phyloP scores from a whole-genome alignment of 2,888 invertebrate species.

The Cosmia trapezina region DNA sequence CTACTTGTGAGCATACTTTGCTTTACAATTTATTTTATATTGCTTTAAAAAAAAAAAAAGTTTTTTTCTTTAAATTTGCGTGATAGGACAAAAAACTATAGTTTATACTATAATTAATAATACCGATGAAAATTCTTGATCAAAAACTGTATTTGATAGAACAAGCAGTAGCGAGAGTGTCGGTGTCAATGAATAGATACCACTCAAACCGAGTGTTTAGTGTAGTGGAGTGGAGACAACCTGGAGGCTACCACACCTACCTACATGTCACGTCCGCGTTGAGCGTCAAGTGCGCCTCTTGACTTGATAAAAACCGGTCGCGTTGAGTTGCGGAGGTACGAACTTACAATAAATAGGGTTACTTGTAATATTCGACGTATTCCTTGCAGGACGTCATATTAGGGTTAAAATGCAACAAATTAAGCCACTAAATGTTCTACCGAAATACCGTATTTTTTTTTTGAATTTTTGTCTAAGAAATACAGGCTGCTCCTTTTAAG shows the following conservation, averaged over 20 bases:
- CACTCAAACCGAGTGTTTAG: conserved; percentile 54
- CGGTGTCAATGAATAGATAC: conserved; percentile 53
- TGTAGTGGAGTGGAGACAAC: conserved; percentile 42
- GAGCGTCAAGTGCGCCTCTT: conserved; percentile 46
- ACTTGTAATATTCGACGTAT: no score
- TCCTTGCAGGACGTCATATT: no score
- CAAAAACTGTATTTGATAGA: conserved; percentile 2
- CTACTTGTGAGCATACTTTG: no score
- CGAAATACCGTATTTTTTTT: no score
- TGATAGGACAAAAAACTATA: background rate
- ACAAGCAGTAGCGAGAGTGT: background rate
- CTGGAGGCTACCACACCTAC: conserved; percentile 1
- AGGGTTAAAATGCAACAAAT: no score
- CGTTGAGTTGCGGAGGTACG: conserved; percentile 14
- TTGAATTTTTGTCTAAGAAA: no score
- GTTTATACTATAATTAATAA: background rate
- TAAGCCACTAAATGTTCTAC: no score
- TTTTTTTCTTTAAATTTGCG: background rate
- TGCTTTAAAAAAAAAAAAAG: no score
- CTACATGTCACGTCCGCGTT: conserved; percentile 14
- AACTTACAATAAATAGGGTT: no score
- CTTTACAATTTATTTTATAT: no score
- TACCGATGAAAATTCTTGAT: background rate
- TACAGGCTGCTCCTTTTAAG: no score
- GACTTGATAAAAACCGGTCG: conserved; percentile 46